These are phyloP conservation scores for Petrocephalus sullivani DNA, from an alignment of 2,797 vertebrate genomes.

Conservation along the genomic window DNA sequence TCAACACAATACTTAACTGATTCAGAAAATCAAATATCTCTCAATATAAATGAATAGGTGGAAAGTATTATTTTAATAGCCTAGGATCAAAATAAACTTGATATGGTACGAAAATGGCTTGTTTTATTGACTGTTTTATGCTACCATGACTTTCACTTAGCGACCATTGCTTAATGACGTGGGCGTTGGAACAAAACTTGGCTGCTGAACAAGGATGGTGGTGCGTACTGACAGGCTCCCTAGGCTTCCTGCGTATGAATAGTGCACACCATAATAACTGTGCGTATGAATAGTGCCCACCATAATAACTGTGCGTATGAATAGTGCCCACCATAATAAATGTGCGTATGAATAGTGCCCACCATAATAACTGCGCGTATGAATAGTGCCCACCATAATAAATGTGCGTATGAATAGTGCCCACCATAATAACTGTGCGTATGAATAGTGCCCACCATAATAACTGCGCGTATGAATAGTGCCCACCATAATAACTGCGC, in stretches of 20 bases:
- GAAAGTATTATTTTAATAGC: neutral
- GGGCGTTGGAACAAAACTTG: neutral
- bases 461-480: neutral
- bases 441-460: no score
- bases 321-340: neutral
- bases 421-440: neutral
- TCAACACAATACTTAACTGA: neutral
- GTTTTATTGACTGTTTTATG: neutral
- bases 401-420: neutral
- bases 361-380: neutral
- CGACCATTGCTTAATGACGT: neutral
- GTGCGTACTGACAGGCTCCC: neutral
- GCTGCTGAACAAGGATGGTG: neutral
- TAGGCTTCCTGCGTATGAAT: neutral
- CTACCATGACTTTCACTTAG: neutral
- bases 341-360: neutral
- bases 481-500: neutral
- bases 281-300: no score
- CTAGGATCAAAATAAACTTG: neutral
- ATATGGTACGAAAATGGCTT: neutral
- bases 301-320: no score
- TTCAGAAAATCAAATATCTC: neutral
- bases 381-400: no score
- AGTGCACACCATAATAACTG: neutral
- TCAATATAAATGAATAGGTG: neutral